phyloP scores from a whole-genome alignment of 2,797 vertebrate species.

The Neostethus bicornis region DNA sequence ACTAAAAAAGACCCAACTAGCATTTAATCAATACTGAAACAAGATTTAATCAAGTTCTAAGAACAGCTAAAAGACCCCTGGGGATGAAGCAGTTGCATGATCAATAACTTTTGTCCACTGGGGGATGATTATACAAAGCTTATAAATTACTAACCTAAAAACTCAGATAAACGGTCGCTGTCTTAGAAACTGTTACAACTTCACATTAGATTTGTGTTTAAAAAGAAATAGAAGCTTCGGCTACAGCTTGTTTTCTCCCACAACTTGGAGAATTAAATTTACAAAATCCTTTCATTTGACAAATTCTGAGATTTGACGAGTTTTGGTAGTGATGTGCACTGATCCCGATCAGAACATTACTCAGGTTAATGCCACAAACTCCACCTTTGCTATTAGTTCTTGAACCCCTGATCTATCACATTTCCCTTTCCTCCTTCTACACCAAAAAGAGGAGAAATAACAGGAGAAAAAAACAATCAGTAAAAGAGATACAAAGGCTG shows the following conservation, averaged over 20 bases:
- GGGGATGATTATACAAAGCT: not conserved
- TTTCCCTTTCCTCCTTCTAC: slow-evolving; percentile 47
- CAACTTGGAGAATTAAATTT: not conserved
- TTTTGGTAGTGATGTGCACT: slow-evolving; percentile 19
- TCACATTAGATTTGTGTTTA: not conserved
- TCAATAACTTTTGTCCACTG: not conserved
- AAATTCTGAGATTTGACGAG: not conserved
- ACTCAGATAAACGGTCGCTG: not conserved
- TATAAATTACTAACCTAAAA: not conserved
- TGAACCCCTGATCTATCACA: slow-evolving; percentile 57
- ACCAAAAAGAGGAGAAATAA: slow-evolving; percentile 8
- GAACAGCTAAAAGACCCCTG: not conserved
- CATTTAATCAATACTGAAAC: not conserved
- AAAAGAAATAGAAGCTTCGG: not conserved
- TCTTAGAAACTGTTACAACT: not conserved
- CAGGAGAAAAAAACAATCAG: slow-evolving; percentile 73
- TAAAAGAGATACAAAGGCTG: slow-evolving; percentile 71
- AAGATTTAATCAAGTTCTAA: not conserved
- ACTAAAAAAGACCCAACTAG: not conserved
- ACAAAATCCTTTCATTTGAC: not conserved
- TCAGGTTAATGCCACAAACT: slow-evolving; percentile 56
- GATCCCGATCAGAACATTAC: slow-evolving; percentile 32
- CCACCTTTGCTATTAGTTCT: slow-evolving; percentile 33
- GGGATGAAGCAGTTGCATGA: not conserved
- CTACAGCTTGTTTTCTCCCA: no score